These are phyloP conservation scores for Carlito syrichta DNA, from an alignment of 2,113 vertebrate species.

Conservation along the genomic window DNA sequence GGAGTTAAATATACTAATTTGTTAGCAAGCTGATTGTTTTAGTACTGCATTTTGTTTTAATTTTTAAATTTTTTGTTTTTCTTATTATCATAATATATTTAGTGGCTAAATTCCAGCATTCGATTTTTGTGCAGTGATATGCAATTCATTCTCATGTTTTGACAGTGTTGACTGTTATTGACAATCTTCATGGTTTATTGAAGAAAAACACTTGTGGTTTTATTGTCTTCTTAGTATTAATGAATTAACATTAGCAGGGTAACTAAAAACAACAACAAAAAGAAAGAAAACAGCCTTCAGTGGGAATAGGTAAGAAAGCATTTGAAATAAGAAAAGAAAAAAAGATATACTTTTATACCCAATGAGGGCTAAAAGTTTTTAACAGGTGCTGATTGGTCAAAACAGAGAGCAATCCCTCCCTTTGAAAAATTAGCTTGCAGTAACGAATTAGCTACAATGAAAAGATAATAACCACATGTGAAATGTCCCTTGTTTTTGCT, in stretches of 20 bases:
- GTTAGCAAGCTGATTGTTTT: neutral
- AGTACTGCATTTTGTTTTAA: neutral
- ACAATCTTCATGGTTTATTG: neutral
- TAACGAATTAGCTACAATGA: neutral
- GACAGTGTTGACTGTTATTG: neutral
- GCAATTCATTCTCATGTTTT: neutral
- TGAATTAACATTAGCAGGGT: neutral
- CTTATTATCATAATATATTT: neutral
- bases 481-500: neutral
- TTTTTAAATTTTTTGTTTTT: neutral
- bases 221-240: neutral
- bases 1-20: neutral
- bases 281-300: neutral
- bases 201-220: neutral
- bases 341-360: neutral
- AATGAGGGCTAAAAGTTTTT: neutral
- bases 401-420: neutral
- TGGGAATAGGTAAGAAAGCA: neutral
- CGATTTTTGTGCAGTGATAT: neutral
- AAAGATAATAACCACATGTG: neutral
- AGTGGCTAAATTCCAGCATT: neutral
- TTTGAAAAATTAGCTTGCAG: constrained; percentile 1
- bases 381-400: neutral
- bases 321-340: neutral
- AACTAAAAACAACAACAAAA: neutral